Evolutionary conservation across 2,113 vertebrate genomes (phyloP).

Genomic region (Calidris pygmaea): DNA sequence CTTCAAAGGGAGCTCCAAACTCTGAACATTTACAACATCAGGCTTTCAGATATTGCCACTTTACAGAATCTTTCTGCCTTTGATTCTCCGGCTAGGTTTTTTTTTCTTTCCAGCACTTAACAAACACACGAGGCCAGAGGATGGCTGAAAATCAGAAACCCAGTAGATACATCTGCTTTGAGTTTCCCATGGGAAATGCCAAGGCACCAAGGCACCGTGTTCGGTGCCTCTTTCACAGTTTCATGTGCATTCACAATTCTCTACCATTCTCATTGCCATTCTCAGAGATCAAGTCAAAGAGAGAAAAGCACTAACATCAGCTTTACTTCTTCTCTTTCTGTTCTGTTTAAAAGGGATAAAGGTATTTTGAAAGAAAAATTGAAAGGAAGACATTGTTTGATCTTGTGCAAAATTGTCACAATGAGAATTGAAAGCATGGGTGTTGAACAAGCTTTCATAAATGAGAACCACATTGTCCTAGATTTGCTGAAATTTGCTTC

Average conservation of each 20-base stretch:
- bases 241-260: background rate
- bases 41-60: conserved; percentile 30
- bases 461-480: background rate
- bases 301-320: background rate
- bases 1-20: conserved; percentile 46
- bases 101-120: background rate
- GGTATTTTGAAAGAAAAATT: background rate
- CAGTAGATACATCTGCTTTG: background rate
- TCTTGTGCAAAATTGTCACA: background rate
- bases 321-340: background rate
- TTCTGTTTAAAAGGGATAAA: background rate
- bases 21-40: conserved; percentile 12
- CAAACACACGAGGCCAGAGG: background rate
- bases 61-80: conserved; percentile 43
- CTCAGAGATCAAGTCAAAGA: background rate
- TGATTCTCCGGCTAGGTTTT: background rate
- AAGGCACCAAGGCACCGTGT: background rate
- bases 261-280: background rate
- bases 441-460: background rate
- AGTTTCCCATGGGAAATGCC: background rate
- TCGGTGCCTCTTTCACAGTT: background rate
- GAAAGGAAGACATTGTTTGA: background rate
- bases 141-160: background rate
- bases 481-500: background rate
- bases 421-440: background rate